Evolutionary conservation across 2,113 vertebrate genomes (phyloP).

Genomic region (Xiphophorus couchianus): DNA sequence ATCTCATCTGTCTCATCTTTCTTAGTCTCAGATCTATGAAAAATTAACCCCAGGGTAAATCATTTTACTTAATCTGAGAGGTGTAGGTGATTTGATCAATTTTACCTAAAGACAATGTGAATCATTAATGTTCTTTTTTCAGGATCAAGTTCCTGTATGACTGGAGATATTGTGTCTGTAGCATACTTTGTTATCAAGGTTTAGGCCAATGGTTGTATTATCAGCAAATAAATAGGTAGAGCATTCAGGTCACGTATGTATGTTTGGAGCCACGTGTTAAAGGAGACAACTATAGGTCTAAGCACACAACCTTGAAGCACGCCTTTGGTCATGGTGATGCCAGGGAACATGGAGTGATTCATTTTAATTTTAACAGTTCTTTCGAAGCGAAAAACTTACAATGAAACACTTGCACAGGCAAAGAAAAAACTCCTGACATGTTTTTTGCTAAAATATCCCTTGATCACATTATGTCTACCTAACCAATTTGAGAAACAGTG

Average conservation of each 20-base stretch:
- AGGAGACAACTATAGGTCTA: background rate
- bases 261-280: background rate
- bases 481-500: constrained; percentile 10
- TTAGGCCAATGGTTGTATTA: too few relatives aligned
- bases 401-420: background rate
- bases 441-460: constrained; percentile 1
- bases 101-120: too few relatives aligned
- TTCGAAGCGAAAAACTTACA: background rate
- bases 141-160: too few relatives aligned
- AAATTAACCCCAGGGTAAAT: too few relatives aligned
- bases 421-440: background rate
- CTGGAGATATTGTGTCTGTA: too few relatives aligned
- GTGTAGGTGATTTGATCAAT: too few relatives aligned
- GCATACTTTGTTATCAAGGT: too few relatives aligned
- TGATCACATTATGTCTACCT: background rate
- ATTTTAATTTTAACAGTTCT: background rate
- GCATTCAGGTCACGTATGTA: background rate
- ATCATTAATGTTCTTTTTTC: too few relatives aligned
- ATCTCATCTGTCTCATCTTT: too few relatives aligned
- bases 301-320: background rate
- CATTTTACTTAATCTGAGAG: too few relatives aligned
- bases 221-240: background rate
- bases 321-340: background rate
- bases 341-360: background rate
- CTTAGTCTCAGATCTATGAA: too few relatives aligned